phyloP scores from a whole-genome alignment of 2,888 invertebrate species.

The Hyppa rectilinea region DNA sequence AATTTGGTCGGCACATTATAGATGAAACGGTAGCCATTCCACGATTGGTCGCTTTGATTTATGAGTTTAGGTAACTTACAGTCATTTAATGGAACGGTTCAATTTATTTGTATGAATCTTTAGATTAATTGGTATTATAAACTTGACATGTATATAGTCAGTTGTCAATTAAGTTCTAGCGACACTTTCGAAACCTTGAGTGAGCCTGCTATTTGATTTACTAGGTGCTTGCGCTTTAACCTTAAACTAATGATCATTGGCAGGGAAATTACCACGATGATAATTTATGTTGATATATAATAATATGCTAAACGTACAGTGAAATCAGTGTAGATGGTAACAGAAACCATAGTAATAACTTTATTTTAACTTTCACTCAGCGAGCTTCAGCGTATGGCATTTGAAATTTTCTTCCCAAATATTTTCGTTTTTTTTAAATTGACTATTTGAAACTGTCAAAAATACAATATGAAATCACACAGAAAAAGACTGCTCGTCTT shows the following conservation, averaged over 20 bases:
- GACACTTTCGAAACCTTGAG: constrained; percentile 24
- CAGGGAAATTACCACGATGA: neutral
- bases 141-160: constrained; percentile 1
- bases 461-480: too few species aligned
- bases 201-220: neutral
- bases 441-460: too few species aligned
- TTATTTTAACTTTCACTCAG: neutral
- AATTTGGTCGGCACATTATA: constrained; percentile 47
- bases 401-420: neutral
- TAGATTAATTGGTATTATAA: constrained; percentile 35
- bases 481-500: too few species aligned
- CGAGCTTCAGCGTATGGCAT: neutral
- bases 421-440: neutral
- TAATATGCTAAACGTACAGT: too few species aligned
- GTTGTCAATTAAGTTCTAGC: constrained; percentile 12
- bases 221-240: neutral
- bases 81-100: constrained; percentile 36
- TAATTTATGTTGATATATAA: too few species aligned
- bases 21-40: constrained; percentile 62
- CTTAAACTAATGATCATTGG: neutral
- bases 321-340: neutral
- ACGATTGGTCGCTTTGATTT: constrained; percentile 53
- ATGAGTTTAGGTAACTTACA: constrained; percentile 27
- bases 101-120: constrained; percentile 46
- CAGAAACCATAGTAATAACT: neutral